A percentile compares a stretch with the other conserved stretches of the same genome.
phyloP scores from a whole-genome alignment of 2,113 vertebrate species.

The Cranoglanis bouderius region DNA sequence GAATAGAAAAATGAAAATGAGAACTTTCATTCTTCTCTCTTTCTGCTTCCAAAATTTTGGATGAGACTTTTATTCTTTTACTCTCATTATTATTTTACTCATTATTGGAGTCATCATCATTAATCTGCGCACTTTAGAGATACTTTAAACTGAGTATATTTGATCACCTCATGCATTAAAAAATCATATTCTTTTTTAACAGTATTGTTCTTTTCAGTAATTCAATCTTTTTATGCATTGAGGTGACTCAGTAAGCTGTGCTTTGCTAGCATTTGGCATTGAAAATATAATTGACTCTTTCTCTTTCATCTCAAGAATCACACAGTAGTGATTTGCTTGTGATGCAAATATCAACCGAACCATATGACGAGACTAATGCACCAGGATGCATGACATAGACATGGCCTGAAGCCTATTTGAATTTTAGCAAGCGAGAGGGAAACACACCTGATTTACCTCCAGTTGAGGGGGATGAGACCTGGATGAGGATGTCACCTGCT shows the following conservation, averaged over 20 bases:
- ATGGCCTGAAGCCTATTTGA: constrained; percentile 59
- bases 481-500: constrained; percentile 42
- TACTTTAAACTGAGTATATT: neutral
- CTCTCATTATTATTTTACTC: neutral
- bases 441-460: constrained; percentile 35
- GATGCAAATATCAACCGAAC: constrained; percentile 77
- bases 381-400: constrained; percentile 39
- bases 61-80: neutral
- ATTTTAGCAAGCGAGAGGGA: constrained; percentile 49
- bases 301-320: constrained; percentile 13
- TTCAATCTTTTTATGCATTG: neutral
- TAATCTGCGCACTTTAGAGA: too few relatives aligned
- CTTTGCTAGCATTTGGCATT: constrained; percentile 20
- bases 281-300: constrained; percentile 15
- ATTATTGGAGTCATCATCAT: neutral
- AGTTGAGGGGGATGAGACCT: neutral
- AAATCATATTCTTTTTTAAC: neutral
- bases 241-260: neutral
- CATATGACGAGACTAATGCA: constrained; percentile 5
- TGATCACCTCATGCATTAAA: too few relatives aligned
- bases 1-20: constrained; percentile 69
- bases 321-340: constrained; percentile 68
- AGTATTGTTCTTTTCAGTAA: neutral
- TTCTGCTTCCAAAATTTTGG: neutral
- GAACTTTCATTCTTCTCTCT: constrained; percentile 35